Evolutionary conservation across 1,140 invertebrate species (phyloP), one percentile per base, ranked within the genome.

Genomic region (Cydia pomonella): DNA sequence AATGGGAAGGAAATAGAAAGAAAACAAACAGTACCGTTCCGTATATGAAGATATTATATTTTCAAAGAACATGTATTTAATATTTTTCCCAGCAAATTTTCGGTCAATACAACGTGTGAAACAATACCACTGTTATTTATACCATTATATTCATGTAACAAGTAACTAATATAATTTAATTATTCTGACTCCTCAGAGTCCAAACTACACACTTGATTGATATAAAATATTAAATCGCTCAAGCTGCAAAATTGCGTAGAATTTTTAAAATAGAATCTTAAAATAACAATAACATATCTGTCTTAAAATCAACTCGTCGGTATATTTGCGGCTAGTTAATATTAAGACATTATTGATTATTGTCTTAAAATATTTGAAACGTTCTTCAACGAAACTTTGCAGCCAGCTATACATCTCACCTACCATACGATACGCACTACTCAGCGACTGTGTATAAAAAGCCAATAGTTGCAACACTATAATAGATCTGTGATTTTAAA

Each of bases 31-130:
- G 75, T 84, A 79, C 77, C 72, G 79, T 81, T 84, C 82, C 85
- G 82, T 92, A 91, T 90, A 92, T 91, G 88, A 92, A 92, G 91
- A 89, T 92, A 92, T 90, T 92, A 91, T 92, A 92, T 92, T 91
- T 91, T 91, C 84, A 92, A 91, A 92, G 91, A 92, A 92, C 91
- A 92, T 92, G 86, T 91, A 91, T 86, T 86, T 85, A 66, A 88
- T 86, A 85, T 84, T 82, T 82, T 82, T 83, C 75, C 87, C 87
- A 90, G 88, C 90, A 84, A 90, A 88, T 84, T 87, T 83, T 87
- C 88, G 82, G 86, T 87, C 86, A 88, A 88, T 90, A 90, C 84
- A 90, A 88, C 88, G 82, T 86, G 87, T 87, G 85, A 92, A 92
- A 91, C 90, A 89, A 87, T 86, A 84, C 80, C 81, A 86, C 76